Base-by-base conservation (phyloP, 2,113 vertebrate genomes). In the Aphelocoma coerulescens region DNA sequence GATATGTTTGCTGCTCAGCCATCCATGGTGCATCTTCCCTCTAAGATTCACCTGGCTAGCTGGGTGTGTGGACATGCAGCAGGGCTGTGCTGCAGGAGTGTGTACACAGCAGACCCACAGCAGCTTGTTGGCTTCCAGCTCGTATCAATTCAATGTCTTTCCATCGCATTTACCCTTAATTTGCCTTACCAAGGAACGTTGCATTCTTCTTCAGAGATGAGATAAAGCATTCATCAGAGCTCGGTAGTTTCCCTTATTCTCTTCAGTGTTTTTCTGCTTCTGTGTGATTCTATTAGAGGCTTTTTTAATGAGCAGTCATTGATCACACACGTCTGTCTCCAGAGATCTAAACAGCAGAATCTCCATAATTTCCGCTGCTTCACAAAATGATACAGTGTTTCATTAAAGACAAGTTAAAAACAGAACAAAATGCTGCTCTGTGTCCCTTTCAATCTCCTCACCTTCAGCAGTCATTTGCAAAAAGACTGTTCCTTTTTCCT, bases 301-400 rank as follows among this genome's bases (percentile, higher is more conserved):
- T 93, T 67, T 28, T 93, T 89, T 90, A 94, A 82, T 83, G 63
- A 96, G 82, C 48, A 23, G 37, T 90, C 71, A 3, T 91, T 96
- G 84, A 88, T 77, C 11, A 3, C 37, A 62, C 6, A 0, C 11
- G 0, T 73, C 51, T 94, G 65, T 82, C 93, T 85, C 93, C 67
- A 63, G 85, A 88, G 91, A 93, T 54, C 46, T 69, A 74, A 93
- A 85, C 74, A 58, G 63, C 4, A 8, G 54, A 79, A 85, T 83
- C 63, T 65, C 77, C 35, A 7, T 80, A 46, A 57, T 89, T 95
- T 88, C 75, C 0, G 0, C 77, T 66, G 71, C 74, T 89, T 91
- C 63, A 48, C 81, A 80, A 80, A 91, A 62, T 26, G 74, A 85
- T 82, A 43, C 41, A 33, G 39, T 2, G 2, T 69, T 86, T 85